Conservation (phyloP, 64 coral and sea anemone species). For the Dendrophyllia cribrosa region DNA sequence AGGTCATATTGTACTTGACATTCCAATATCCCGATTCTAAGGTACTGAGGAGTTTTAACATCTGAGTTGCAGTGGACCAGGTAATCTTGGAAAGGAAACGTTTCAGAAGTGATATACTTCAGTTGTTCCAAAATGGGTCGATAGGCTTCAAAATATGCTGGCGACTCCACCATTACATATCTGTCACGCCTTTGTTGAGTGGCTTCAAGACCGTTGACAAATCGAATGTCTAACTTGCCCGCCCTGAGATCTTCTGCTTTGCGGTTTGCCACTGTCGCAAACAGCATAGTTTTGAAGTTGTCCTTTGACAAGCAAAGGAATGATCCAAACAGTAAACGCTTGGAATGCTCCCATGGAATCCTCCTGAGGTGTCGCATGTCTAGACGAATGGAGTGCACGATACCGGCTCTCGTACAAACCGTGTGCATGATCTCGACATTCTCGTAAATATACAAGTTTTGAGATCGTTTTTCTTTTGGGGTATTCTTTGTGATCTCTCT, state of each 20-base stretch:
- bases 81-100: slow-evolving; percentile 52
- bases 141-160: slow-evolving; percentile 74
- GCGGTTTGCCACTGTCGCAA: slow-evolving; percentile 78
- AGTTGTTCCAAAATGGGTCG: slow-evolving; percentile 76
- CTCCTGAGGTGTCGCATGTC: slow-evolving; percentile 37
- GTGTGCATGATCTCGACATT: slow-evolving; percentile 59
- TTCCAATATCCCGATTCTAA: neutral
- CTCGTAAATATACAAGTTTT: slow-evolving; percentile 76
- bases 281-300: slow-evolving; percentile 62
- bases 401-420: slow-evolving; percentile 71
- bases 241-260: slow-evolving; percentile 59
- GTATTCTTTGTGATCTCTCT: slow-evolving; percentile 61
- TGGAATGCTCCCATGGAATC: slow-evolving; percentile 83
- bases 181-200: slow-evolving; percentile 28
- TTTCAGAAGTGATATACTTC: slow-evolving; percentile 45
- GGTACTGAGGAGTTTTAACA: slow-evolving; percentile 72
- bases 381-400: slow-evolving; percentile 67
- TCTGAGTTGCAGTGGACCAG: slow-evolving; percentile 67
- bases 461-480: slow-evolving; percentile 61
- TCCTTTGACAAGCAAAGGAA: slow-evolving; percentile 72
- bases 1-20: slow-evolving; percentile 27
- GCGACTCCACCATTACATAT: slow-evolving; percentile 55
- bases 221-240: slow-evolving; percentile 69
- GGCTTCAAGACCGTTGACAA: slow-evolving; percentile 42
- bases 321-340: slow-evolving; percentile 81